Conservation (phyloP, 2,888 invertebrate genomes). For the Acrobasis repandana region DNA sequence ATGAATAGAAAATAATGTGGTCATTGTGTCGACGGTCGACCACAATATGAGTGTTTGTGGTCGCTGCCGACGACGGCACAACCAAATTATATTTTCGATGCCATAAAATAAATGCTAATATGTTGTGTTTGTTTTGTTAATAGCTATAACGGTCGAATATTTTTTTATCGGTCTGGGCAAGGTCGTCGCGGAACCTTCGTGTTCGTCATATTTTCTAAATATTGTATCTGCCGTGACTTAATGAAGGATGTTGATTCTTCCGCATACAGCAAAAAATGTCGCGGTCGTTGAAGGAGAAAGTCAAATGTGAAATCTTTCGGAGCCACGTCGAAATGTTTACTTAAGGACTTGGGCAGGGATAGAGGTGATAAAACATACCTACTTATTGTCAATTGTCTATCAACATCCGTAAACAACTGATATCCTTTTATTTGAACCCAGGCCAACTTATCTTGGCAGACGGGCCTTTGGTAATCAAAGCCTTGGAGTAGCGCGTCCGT, state of each 20-base stretch:
- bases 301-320: constrained; percentile 19
- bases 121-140: constrained; percentile 23
- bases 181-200: constrained; percentile 14
- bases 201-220: constrained; percentile 23
- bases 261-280: constrained; percentile 25
- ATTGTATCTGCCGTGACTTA: constrained; percentile 15
- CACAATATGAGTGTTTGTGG: constrained; percentile 10
- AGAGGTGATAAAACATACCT: background rate
- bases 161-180: constrained; percentile 20
- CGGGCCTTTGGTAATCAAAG: too few relatives aligned
- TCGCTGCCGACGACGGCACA: too few relatives aligned
- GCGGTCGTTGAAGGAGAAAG: constrained; percentile 13
- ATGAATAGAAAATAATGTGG: constrained; percentile 22
- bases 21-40: constrained; percentile 11
- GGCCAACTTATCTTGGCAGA: too few relatives aligned
- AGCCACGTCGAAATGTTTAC: background rate
- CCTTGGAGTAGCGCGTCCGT: too few relatives aligned
- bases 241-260: constrained; percentile 24
- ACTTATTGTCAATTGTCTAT: background rate
- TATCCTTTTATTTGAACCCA: too few relatives aligned
- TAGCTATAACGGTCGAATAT: constrained; percentile 20
- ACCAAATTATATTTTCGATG: constrained; percentile 2
- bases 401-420: too few relatives aligned
- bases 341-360: constrained; percentile 33
- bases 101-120: constrained; percentile 28